Conservation (phyloP, 2,113 vertebrate genomes). For the Anser brachyrhynchus region DNA sequence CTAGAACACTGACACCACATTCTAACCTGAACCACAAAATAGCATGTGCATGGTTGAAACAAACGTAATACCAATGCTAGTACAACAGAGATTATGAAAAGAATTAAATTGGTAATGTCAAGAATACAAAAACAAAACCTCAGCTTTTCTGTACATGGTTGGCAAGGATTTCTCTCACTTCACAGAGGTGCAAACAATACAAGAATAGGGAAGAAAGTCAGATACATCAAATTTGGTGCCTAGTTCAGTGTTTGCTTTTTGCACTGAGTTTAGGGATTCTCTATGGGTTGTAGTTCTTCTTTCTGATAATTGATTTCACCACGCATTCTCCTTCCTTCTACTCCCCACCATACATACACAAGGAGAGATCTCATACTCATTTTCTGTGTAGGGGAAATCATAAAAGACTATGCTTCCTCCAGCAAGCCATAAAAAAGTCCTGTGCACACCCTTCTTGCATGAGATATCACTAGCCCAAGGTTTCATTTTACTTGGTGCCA, state of each 20-base stretch:
- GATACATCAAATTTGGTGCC: neutral
- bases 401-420: neutral
- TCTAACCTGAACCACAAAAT: neutral
- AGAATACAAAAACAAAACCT: neutral
- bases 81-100: neutral
- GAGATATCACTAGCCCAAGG: neutral
- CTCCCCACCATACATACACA: neutral
- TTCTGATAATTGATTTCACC: neutral
- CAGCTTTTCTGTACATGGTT: neutral
- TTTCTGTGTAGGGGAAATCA: neutral
- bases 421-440: neutral
- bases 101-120: neutral
- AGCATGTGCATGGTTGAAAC: neutral
- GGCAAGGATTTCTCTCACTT: neutral
- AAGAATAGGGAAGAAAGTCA: neutral
- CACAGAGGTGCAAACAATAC: neutral
- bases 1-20: neutral
- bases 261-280: neutral
- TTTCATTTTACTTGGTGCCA: neutral
- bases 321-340: neutral
- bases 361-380: neutral
- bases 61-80: neutral
- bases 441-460: neutral
- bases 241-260: neutral
- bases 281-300: neutral